Base-by-base conservation (phyloP, 2,888 invertebrate genomes). In the Caenorhabditis becei region DNA sequence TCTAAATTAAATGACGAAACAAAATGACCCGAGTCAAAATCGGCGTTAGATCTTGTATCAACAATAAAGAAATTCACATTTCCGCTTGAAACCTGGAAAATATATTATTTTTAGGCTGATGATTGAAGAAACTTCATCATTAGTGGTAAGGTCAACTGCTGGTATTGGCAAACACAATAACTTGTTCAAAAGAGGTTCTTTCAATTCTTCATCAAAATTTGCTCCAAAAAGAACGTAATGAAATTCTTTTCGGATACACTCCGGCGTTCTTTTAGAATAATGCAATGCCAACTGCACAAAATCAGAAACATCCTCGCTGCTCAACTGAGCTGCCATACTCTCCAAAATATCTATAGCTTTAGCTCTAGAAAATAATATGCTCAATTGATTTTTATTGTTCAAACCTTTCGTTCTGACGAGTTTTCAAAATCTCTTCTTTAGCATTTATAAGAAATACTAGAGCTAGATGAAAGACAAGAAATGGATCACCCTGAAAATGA, bases 1-100 rank as follows among this genome's bases (percentile, higher is more conserved):
- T 99, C 98, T 83, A 99, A 93, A 92, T 98, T 97, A 93, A 98
- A 99, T 70, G 98, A 98, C 65, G 97, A 97, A 0, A 96, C 95
- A 85, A 99, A 94, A 93, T 98, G 97, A 0, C 98, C 98, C 69
- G 95, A 95, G 93, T 97, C 97, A 91, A 97, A 99, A 91, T 98
- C 97, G 85, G 97, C 96, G 14, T 96, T 94, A 10, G 98, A 97
- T 83, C 99, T 94, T 92, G 97, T 97, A 92, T 99, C 99, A 10
- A 99, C 97, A 83, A 98, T 93, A 92, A 98, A 98, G 92, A 97
- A 99, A 88, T 82, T 79, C 37, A 89, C 65, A 56, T 56, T 49
- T n/a, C 72, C 88, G 47, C 71, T 72, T 66, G 77, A 63, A 59
- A 74, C 61, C 69, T 70, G 62, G 26, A 69, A 54, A 16, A 54